Percentiles rank a stretch among this genome's conserved stretches.
phyloP scores from a whole-genome alignment of 2,797 vertebrate genomes.

The Sebastes reedi region DNA sequence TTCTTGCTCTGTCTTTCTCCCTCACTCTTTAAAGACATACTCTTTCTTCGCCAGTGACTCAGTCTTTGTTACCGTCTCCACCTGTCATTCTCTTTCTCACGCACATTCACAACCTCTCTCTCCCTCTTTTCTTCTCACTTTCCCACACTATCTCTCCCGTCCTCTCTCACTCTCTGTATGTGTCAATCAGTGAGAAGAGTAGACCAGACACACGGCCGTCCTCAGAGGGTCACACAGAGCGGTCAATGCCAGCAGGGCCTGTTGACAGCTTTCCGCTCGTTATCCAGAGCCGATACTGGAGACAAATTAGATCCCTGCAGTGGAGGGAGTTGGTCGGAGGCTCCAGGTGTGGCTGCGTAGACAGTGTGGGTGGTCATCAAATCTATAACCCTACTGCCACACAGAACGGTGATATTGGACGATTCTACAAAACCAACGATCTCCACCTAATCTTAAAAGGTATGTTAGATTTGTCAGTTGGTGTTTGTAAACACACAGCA shows the following conservation, averaged over 20 bases:
- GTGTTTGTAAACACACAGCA: neutral
- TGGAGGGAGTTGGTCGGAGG: slow-evolving; percentile 41
- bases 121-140: neutral
- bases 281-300: slow-evolving; percentile 66
- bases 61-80: slow-evolving; percentile 11
- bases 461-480: neutral
- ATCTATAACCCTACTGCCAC: neutral
- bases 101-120: neutral
- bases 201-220: slow-evolving; percentile 42
- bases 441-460: neutral
- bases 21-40: neutral
- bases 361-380: slow-evolving; percentile 17
- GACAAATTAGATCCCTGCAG: slow-evolving; percentile 72
- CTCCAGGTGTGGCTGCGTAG: slow-evolving; percentile 39
- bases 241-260: slow-evolving; percentile 59
- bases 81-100: neutral
- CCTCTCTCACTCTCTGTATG: slow-evolving; percentile 15
- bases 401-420: neutral
- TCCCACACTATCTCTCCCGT: neutral
- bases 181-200: slow-evolving; percentile 65
- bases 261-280: slow-evolving; percentile 73
- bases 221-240: slow-evolving; percentile 60
- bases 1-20: neutral
- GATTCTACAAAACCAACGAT: neutral
- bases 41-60: slow-evolving; percentile 1